A percentile compares a stretch with the other conserved stretches of the same genome.
These are phyloP conservation scores for Drosophila repleta DNA, from an alignment of 1,140 invertebrate species.

Conservation along the genomic window DNA sequence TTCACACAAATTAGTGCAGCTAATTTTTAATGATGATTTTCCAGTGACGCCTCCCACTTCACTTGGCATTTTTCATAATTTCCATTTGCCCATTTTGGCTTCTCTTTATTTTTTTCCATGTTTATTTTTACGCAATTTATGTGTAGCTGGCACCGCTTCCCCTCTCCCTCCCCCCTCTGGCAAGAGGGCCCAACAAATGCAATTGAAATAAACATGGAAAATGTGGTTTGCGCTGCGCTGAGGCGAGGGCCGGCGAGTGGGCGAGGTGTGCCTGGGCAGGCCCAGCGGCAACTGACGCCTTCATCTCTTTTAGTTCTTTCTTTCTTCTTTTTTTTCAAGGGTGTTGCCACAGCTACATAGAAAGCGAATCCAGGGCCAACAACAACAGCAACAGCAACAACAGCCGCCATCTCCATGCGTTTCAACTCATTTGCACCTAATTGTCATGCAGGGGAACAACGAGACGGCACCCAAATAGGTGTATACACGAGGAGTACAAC, in stretches of 20 bases:
- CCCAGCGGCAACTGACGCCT: constrained; percentile 29
- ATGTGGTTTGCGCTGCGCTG: constrained; percentile 33
- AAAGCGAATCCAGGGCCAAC: background rate
- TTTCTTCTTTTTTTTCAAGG: constrained; percentile 34
- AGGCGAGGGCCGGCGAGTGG: background rate
- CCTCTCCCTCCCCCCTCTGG: too few relatives aligned
- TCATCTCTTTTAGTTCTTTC: constrained; percentile 3
- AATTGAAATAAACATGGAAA: constrained; percentile 74
- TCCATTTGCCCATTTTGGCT: constrained; percentile 31
- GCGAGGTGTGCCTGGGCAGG: background rate
- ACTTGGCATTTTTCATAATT: constrained; percentile 79
- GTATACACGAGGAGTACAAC: background rate
- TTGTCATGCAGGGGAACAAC: constrained; percentile 65
- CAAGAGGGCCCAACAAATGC: constrained; percentile 59
- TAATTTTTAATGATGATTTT: constrained; percentile 81
- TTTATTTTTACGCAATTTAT: constrained; percentile 72
- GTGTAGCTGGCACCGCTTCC: constrained; percentile 11
- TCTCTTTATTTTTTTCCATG: constrained; percentile 20
- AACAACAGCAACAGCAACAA: background rate
- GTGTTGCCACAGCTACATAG: constrained; percentile 10
- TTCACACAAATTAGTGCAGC: constrained; percentile 78
- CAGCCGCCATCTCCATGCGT: constrained; percentile 48
- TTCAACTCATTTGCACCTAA: constrained; percentile 78
- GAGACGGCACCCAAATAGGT: constrained; percentile 1
- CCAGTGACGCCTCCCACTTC: constrained; percentile 53